Percentiles rank a stretch among this genome's conserved stretches.
phyloP scores from a whole-genome alignment of 2,113 vertebrate species.

The Xiphophorus hellerii region DNA sequence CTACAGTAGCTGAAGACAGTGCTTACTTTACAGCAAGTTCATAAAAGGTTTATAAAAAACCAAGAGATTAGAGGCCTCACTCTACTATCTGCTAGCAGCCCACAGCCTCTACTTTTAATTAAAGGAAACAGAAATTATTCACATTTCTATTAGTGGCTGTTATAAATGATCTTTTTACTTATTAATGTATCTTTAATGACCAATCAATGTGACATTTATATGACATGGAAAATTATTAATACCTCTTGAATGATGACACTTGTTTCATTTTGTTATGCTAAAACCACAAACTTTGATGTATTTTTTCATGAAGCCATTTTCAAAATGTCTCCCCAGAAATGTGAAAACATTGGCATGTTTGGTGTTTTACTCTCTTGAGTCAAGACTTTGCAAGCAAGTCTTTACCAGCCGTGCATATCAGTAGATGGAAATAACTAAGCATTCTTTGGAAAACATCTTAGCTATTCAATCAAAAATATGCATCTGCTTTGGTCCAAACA shows the following conservation, averaged over 20 bases:
- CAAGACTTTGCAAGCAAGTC: not conserved
- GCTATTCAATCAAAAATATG: not conserved
- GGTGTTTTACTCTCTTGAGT: not conserved
- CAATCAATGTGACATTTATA: not conserved
- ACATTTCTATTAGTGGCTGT: too few species aligned
- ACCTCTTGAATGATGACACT: too few species aligned
- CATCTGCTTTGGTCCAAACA: not conserved
- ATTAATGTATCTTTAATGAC: not conserved
- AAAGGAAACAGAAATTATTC: too few species aligned
- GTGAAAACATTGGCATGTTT: too few species aligned
- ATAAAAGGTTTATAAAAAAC: not conserved
- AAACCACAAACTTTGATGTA: too few species aligned
- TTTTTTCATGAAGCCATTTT: too few species aligned
- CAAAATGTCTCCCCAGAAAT: too few species aligned
- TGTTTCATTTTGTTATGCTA: too few species aligned
- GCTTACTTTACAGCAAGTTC: not conserved
- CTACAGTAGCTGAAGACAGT: not conserved
- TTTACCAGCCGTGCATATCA: not conserved
- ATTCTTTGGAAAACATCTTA: not conserved
- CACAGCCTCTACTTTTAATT: not conserved
- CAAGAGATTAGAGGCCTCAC: not conserved
- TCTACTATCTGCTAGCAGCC: not conserved
- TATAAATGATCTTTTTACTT: not conserved
- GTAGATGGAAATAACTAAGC: not conserved
- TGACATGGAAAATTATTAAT: too few species aligned